These are phyloP conservation scores for Rhodophaea formosa DNA, from an alignment of 2,888 invertebrate genomes.

Conservation along the genomic window DNA sequence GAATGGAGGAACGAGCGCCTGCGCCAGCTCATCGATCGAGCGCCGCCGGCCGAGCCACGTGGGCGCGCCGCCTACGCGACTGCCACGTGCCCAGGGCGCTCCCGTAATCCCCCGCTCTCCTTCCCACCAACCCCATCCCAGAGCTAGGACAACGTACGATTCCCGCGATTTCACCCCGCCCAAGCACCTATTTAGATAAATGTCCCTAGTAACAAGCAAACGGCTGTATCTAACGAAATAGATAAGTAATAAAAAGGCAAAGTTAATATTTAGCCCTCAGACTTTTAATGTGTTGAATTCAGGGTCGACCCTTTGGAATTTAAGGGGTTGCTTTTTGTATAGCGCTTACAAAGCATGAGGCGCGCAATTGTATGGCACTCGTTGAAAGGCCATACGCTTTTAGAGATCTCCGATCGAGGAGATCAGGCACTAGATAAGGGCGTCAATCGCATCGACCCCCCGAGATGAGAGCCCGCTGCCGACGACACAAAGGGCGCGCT, in stretches of 20 bases:
- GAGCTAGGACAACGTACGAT: slow-evolving; percentile 1
- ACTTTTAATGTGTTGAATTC: background rate
- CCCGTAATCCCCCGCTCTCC: slow-evolving; percentile 13
- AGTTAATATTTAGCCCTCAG: slow-evolving; percentile 1
- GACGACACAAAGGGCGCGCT: slow-evolving; percentile 22
- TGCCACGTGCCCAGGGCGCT: slow-evolving; percentile 28
- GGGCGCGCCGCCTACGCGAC: slow-evolving; percentile 31
- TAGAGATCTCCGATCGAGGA: slow-evolving; percentile 25
- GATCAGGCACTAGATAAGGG: slow-evolving; percentile 29
- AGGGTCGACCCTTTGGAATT: background rate
- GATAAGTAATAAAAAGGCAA: background rate
- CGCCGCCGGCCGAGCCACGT: slow-evolving; percentile 28
- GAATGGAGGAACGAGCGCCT: slow-evolving; percentile 28
- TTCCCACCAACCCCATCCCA: slow-evolving; percentile 10
- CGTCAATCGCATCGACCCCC: slow-evolving; percentile 28
- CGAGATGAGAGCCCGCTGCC: slow-evolving; percentile 19
- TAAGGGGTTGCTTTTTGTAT: slow-evolving; percentile 9
- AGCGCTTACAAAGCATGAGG: slow-evolving; percentile 1
- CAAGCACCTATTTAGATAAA: background rate
- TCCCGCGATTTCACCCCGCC: slow-evolving; percentile 20
- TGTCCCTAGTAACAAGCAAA: background rate
- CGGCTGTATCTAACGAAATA: background rate
- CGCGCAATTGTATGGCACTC: slow-evolving; percentile 18
- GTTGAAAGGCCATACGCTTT: slow-evolving; percentile 22
- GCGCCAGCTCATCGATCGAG: slow-evolving; percentile 28